These are phyloP conservation scores for Stomatorhinus walkeri DNA, from an alignment of 2,797 vertebrate genomes.

Conservation along the genomic window DNA sequence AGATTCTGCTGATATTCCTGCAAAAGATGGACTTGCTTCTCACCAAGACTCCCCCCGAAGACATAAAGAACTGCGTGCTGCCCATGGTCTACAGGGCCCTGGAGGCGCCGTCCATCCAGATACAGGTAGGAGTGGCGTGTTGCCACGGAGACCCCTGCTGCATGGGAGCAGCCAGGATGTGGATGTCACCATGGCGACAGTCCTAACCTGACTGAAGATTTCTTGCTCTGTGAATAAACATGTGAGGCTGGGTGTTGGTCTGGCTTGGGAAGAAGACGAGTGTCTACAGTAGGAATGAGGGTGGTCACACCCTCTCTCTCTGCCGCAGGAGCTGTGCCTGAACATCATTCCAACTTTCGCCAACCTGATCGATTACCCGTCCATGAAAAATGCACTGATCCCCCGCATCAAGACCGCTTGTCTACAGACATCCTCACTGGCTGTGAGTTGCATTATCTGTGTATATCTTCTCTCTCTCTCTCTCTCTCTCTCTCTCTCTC, in stretches of 20 bases:
- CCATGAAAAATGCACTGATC: constrained; percentile 98
- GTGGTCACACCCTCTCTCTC: neutral
- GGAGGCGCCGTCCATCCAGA: constrained; percentile 94
- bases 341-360: constrained; percentile 98
- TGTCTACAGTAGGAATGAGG: neutral
- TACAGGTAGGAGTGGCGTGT: constrained; percentile 68
- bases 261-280: neutral
- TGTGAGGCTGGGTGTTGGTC: neutral
- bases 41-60: constrained; percentile 91
- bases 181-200: neutral
- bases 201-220: neutral
- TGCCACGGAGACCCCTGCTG: neutral
- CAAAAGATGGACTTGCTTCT: constrained; percentile 99
- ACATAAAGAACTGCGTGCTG: constrained; percentile 89
- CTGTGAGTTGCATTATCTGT: constrained; percentile 67
- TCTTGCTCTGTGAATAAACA: neutral
- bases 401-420: constrained; percentile 93
- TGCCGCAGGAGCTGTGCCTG: constrained; percentile 85
- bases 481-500: no score
- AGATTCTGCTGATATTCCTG: constrained; percentile 96
- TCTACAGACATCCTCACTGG: constrained; percentile 93
- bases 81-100: constrained; percentile 96
- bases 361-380: constrained; percentile 97
- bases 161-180: neutral
- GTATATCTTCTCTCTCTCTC: neutral